phyloP scores from a whole-genome alignment of 2,888 invertebrate genomes.

The Neoitamus cyanurus region DNA sequence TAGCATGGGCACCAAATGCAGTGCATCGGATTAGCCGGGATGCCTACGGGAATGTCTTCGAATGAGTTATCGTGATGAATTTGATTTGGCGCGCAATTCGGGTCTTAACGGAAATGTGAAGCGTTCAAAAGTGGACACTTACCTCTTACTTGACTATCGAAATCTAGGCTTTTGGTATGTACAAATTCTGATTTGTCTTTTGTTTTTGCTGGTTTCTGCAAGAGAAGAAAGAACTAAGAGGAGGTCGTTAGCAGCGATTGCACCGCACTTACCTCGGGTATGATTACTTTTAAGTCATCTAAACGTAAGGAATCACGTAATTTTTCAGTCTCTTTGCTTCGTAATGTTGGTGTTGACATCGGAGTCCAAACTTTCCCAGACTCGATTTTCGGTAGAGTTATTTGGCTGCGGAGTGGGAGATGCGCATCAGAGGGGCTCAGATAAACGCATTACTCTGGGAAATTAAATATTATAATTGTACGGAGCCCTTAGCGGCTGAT shows the following conservation, averaged over 20 bases:
- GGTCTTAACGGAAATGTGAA: not conserved
- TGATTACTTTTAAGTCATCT: slow-evolving; percentile 58
- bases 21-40: not conserved
- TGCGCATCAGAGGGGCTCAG: not conserved
- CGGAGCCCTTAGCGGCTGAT: not conserved
- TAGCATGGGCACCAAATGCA: not conserved
- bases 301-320: slow-evolving; percentile 58
- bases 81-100: not conserved
- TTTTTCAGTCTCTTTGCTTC: slow-evolving; percentile 59
- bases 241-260: not conserved
- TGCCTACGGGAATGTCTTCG: not conserved
- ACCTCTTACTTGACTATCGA: slow-evolving; percentile 59
- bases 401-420: slow-evolving; percentile 52
- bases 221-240: slow-evolving; percentile 20
- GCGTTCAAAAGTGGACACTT: slow-evolving; percentile 43
- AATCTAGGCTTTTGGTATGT: slow-evolving; percentile 60
- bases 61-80: not conserved
- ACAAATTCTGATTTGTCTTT: slow-evolving; percentile 59
- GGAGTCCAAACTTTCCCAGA: slow-evolving; percentile 59
- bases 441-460: not conserved
- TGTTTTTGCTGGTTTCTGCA: slow-evolving; percentile 56
- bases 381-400: slow-evolving; percentile 57
- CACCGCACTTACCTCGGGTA: slow-evolving; percentile 55
- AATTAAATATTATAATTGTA: slow-evolving; percentile 9
- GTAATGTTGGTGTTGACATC: slow-evolving; percentile 58